These are phyloP conservation scores for Heliconius charithonia DNA, from an alignment of 2,888 invertebrate genomes.

Conservation along the genomic window DNA sequence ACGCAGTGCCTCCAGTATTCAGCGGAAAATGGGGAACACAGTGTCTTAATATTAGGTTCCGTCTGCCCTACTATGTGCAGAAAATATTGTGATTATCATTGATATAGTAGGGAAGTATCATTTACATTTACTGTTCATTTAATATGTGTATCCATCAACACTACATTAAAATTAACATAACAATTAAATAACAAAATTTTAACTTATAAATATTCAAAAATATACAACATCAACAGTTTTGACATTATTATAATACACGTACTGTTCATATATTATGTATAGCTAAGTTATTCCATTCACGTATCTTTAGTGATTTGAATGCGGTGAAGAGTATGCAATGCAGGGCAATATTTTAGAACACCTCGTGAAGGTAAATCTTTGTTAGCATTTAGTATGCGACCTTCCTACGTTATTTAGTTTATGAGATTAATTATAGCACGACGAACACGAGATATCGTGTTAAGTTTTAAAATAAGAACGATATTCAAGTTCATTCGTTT, in stretches of 20 bases:
- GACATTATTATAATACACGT: background rate
- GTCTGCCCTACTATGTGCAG: too few species aligned
- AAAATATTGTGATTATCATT: too few species aligned
- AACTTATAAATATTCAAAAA: background rate
- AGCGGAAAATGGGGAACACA: too few species aligned
- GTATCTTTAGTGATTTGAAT: background rate
- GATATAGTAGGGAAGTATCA: too few species aligned
- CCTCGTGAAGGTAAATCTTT: background rate
- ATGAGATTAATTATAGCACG: constrained; percentile 1
- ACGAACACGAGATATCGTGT: background rate
- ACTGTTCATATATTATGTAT: background rate
- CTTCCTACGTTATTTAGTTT: constrained; percentile 11
- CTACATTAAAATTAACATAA: too few species aligned
- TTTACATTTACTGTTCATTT: too few species aligned
- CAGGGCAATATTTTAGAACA: constrained; percentile 11
- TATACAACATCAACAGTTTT: background rate
- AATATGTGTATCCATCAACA: too few species aligned
- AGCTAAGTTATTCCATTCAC: constrained; percentile 1
- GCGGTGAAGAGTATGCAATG: background rate
- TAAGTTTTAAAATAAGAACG: background rate
- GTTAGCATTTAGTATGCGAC: background rate
- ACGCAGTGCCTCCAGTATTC: too few species aligned
- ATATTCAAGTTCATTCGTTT: background rate
- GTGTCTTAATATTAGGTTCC: too few species aligned
- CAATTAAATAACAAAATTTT: background rate